A percentile compares a stretch with the other conserved stretches of the same genome.
These are phyloP conservation scores for Corynorhinus townsendii DNA, from an alignment of 2,113 vertebrate species.

Conservation along the genomic window DNA sequence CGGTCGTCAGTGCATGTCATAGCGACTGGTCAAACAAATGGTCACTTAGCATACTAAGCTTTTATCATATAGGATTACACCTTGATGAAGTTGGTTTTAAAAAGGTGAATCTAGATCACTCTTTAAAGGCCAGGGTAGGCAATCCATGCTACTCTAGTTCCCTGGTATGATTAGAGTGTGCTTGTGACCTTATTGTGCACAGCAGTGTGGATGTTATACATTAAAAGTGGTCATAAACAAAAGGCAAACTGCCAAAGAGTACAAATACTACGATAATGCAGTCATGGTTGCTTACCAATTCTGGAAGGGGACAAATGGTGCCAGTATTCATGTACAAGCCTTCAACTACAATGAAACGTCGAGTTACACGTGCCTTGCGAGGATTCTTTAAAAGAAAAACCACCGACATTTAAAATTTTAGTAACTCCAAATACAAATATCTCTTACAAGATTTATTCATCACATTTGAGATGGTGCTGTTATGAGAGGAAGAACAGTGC, in stretches of 20 bases:
- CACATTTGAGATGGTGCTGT: not conserved
- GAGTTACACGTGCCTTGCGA: constrained; percentile 94
- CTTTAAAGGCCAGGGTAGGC: not conserved
- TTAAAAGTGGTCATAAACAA: not conserved
- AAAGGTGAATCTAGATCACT: not conserved
- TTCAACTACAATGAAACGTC: constrained; percentile 93
- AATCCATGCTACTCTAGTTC: not conserved
- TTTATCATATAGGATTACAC: not conserved
- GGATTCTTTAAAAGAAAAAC: constrained; percentile 84
- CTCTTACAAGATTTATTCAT: not conserved
- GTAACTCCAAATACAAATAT: not conserved
- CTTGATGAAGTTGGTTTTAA: not conserved
- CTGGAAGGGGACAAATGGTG: constrained; percentile 93
- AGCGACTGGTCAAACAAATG: too few species aligned
- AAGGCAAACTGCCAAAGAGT: not conserved
- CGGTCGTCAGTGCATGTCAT: too few species aligned
- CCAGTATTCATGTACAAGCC: constrained; percentile 96
- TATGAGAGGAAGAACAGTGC: not conserved
- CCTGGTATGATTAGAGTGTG: not conserved
- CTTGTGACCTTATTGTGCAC: not conserved
- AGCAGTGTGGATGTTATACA: not conserved
- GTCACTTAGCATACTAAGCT: too few species aligned
- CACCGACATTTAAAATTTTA: not conserved
- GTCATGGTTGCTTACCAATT: constrained; percentile 85
- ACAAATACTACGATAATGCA: not conserved